Conservation (phyloP, 37 sponge, comb jelly and placozoan species). For the Aphrocallistes beatrix region DNA sequence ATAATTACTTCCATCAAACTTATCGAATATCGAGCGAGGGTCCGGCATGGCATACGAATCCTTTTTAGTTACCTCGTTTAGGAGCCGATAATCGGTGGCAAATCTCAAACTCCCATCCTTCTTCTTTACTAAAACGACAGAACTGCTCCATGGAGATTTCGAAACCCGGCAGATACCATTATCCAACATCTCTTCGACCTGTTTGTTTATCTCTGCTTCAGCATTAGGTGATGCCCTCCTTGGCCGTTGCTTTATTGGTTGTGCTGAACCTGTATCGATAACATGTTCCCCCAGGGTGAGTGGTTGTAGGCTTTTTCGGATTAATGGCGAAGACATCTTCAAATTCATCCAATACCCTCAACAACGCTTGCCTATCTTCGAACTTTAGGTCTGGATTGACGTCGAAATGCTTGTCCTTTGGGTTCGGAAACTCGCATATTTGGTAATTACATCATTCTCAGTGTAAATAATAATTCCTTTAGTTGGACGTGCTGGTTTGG, state of each 20-base stretch:
- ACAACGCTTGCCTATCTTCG: no score
- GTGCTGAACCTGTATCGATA: no score
- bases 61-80: not conserved
- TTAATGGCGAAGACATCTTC: no score
- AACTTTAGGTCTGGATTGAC: no score
- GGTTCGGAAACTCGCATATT: no score
- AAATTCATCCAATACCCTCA: no score
- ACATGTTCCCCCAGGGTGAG: no score
- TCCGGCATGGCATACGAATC: not conserved
- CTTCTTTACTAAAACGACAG: not conserved
- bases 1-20: not conserved
- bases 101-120: conserved; percentile 13
- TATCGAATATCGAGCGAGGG: not conserved
- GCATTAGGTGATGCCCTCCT: no score
- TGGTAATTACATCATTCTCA: not conserved
- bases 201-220: no score
- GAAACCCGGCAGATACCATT: not conserved
- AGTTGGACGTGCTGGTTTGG: not conserved
- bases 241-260: no score
- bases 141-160: not conserved
- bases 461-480: not conserved
- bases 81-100: not conserved
- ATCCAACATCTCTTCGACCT: not conserved
- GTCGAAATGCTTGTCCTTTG: no score
- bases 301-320: no score